Evolutionary conservation across 1,140 invertebrate genomes (phyloP), one percentile per base, ranked within the genome.

Genomic region (Apocrypta bakeri): DNA sequence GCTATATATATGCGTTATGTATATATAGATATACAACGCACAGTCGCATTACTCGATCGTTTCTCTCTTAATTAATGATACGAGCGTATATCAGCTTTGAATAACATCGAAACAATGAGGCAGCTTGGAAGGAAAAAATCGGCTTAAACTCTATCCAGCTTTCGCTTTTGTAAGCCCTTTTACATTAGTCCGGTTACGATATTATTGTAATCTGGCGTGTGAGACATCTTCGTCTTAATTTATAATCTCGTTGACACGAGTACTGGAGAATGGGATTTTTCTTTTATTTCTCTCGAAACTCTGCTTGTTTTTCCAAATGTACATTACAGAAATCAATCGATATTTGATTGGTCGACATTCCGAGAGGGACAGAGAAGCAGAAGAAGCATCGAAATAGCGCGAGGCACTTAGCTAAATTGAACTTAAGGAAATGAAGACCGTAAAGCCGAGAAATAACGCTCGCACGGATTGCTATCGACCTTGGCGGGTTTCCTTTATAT

Each of bases 321-420:
- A 37, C n/a, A n/a, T n/a, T n/a, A n/a, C 4, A 42, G 31, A 71
- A 33, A 33, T 71, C 63, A 56, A 56, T 56, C 48, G 48, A n/a
- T 17, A 17, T 17, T 48, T 42, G 66, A 79, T 56, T 8, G 27
- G 27, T 33, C 42, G n/a, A 71, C 37, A 56, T 17, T 33, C 11
- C 21, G 21, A 12, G 12, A 0, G 27, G 1, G 31, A 6, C 33
- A 68, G 21, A 24, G 8, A n/a, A 31, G 2, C 12, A 61, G 63
- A 42, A 48, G 27, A 29, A 25, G 24, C 33, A 29, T 56, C 21
- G 68, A 17, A 71, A n/a, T 29, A 29, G 27, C 27, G 40, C 40
- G 68, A 40, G 72, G 86, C 87, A 87, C 87, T 88, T 86, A 87
- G 84, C 79, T 79, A 86, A 87, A 88, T 88, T 88, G 85, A 86